Conservation (phyloP, 2,113 vertebrate species). For the Daboia siamensis region DNA sequence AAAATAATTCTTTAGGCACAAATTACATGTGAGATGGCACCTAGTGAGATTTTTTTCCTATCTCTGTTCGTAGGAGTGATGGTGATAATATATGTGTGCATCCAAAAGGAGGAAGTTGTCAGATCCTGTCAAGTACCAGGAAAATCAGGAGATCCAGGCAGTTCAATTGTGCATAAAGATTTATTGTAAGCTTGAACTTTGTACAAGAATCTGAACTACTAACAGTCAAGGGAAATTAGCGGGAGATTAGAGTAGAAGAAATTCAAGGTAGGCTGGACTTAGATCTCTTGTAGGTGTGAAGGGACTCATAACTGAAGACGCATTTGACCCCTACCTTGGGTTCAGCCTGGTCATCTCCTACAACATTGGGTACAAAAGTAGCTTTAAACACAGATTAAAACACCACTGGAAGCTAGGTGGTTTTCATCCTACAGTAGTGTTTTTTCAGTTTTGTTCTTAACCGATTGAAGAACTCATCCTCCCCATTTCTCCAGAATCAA, state of each 20-base stretch:
- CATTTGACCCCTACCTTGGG: background rate
- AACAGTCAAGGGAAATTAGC: background rate
- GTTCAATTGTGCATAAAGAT: background rate
- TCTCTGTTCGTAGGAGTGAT: background rate
- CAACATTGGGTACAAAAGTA: background rate
- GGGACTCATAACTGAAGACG: background rate
- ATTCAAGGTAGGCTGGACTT: background rate
- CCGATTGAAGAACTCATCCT: background rate
- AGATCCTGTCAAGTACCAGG: background rate
- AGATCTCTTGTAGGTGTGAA: background rate
- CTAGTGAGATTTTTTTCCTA: background rate
- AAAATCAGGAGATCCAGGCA: too few species aligned
- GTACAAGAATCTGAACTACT: too few species aligned
- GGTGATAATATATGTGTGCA: background rate
- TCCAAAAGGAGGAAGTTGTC: background rate
- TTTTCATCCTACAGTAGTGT: background rate
- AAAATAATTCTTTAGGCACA: background rate
- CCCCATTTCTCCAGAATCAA: background rate
- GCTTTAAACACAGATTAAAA: background rate
- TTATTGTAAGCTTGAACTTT: background rate
- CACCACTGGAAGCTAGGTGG: background rate
- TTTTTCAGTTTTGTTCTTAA: background rate
- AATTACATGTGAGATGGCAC: background rate
- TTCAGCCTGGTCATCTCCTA: background rate
- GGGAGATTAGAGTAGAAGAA: background rate